Evolutionary conservation across 2,113 vertebrate species (phyloP).

Genomic region (Protobothrops mucrosquamatus): DNA sequence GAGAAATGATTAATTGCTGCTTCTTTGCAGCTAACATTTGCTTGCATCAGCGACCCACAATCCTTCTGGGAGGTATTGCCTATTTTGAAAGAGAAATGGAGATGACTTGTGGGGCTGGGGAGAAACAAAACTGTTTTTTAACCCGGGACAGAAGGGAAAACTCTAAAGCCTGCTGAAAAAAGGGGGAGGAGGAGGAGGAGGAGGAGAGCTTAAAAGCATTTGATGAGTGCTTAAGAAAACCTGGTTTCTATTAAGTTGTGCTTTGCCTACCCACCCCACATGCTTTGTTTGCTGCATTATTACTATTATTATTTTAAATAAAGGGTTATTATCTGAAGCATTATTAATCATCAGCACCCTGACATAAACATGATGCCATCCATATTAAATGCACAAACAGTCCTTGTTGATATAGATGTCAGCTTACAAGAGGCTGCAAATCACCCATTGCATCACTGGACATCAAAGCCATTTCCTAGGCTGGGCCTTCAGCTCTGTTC

Average conservation of each 20-base stretch:
- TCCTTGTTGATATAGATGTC: not conserved
- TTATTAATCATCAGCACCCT: slow-evolving; percentile 23
- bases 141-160: not conserved
- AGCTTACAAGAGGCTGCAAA: not conserved
- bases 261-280: slow-evolving; percentile 10
- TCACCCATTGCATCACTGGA: not conserved
- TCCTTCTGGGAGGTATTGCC: fast-evolving
- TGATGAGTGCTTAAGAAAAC: slow-evolving; percentile 26
- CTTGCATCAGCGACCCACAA: not conserved
- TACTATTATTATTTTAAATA: not conserved
- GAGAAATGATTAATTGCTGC: slow-evolving; percentile 36
- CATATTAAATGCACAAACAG: slow-evolving; percentile 13
- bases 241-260: not conserved
- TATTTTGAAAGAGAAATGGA: not conserved
- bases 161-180: not conserved
- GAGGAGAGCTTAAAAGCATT: not conserved
- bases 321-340: slow-evolving; percentile 36
- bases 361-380: slow-evolving; percentile 16
- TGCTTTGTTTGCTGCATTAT: not conserved
- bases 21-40: not conserved
- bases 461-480: not conserved
- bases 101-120: not conserved
- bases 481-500: not conserved
- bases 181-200: not conserved
- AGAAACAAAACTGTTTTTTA: slow-evolving; percentile 3